Percentiles rank a stretch among this genome's conserved stretches.
These are phyloP conservation scores for Poeciliopsis prolifica DNA, from an alignment of 2,113 vertebrate genomes.

Conservation along the genomic window DNA sequence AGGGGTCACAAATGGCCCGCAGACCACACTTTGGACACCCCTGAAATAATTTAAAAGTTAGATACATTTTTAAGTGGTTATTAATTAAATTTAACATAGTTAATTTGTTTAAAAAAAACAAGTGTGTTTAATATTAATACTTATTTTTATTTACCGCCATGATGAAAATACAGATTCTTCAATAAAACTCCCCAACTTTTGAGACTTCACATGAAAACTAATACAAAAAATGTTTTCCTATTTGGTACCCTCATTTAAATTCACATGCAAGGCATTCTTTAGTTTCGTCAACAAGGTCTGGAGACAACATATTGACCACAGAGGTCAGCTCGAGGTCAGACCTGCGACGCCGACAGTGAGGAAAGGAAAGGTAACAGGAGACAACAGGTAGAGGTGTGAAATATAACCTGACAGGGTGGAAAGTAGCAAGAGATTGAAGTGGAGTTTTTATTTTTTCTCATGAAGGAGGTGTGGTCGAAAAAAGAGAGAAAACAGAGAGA, in stretches of 20 bases:
- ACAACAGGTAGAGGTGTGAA: slow-evolving; percentile 67
- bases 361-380: slow-evolving; percentile 64
- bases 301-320: slow-evolving; percentile 19
- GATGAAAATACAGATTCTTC: too few species aligned
- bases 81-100: too few species aligned
- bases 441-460: background rate
- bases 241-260: slow-evolving; percentile 13
- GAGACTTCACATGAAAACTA: too few species aligned
- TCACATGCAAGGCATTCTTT: slow-evolving; percentile 1
- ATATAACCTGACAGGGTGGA: slow-evolving; percentile 62
- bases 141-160: too few species aligned
- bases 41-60: too few species aligned
- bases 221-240: too few species aligned
- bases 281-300: slow-evolving; percentile 9
- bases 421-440: slow-evolving; percentile 9
- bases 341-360: slow-evolving; percentile 49
- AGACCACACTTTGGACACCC: too few species aligned
- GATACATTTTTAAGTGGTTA: too few species aligned
- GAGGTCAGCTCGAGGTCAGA: slow-evolving; percentile 48
- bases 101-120: too few species aligned
- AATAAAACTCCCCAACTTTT: too few species aligned
- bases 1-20: too few species aligned
- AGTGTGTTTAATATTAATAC: too few species aligned
- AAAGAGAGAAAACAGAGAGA: background rate
- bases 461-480: background rate